A percentile compares a stretch with the other conserved stretches of the same genome.
These are phyloP conservation scores for Alectura lathami DNA, from an alignment of 2,113 vertebrate species.

Conservation along the genomic window DNA sequence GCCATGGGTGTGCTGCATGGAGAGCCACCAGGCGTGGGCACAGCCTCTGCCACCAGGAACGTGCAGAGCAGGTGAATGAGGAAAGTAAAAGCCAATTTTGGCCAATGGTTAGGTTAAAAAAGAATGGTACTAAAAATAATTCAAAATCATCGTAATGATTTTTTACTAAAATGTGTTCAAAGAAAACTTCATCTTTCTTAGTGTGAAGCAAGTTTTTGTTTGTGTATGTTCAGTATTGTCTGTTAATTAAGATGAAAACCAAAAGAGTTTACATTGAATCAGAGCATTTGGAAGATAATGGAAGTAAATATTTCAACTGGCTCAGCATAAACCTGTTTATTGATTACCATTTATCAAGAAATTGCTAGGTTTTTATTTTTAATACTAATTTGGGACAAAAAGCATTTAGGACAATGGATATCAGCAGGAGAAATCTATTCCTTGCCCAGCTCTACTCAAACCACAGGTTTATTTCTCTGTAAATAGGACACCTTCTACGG, in stretches of 20 bases:
- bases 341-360: background rate
- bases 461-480: background rate
- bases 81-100: background rate
- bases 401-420: background rate
- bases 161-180: background rate
- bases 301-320: background rate
- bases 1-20: background rate
- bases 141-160: background rate
- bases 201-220: background rate
- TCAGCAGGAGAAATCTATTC: background rate
- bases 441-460: background rate
- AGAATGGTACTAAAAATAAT: background rate
- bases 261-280: background rate
- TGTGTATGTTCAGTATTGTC: background rate
- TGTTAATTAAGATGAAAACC: background rate
- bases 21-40: background rate
- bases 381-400: background rate
- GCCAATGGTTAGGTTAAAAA: background rate
- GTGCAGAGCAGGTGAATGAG: rapidly evolving
- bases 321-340: background rate
- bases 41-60: background rate
- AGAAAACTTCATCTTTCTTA: rapidly evolving
- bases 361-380: background rate
- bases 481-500: background rate
- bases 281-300: background rate